Evolutionary conservation across 2,113 vertebrate species (phyloP), one percentile per base, ranked within the genome.

Genomic region (Crocuta crocuta): DNA sequence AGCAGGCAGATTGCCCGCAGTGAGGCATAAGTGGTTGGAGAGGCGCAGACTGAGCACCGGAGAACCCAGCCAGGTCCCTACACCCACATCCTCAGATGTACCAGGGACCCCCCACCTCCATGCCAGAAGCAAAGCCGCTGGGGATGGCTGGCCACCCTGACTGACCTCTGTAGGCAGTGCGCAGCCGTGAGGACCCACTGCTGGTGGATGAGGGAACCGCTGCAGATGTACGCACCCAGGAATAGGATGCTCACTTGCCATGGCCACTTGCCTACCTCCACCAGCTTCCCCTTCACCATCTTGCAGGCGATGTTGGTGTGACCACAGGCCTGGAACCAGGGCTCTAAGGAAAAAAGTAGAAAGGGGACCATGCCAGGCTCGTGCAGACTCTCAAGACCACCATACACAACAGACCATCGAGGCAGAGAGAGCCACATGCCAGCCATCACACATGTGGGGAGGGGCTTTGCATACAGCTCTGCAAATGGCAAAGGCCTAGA

Each of bases 161-260:
- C 98, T 98, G 95, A 98, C 98, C 88, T 96, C 33, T 96, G 53
- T 1, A 98, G 96, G 92, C 98, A 98, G 80, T 98, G 98, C 0
- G 97, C 98, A 0, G 98, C 98, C 0, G 97, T 98, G 86, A 98
- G 66, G 82, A 98, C 23, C 98, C 98, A 98, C 33, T 95, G 93
- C 7, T 9, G 63, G 53, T 97, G 92, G 24, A 98, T 48, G 87
- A 99, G 45, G 39, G 98, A 97, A n/a, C 98, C 93, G 0, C 97
- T 96, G 55, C 98, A 98, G 89, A 97, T 7, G 43, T 97, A 92
- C 1, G 16, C 0, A 2, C 97, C 94, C 74, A 98, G 92, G 28
- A 93, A 85, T 0, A 97, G 79, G 58, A 98, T 71, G 80, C 92
- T 98, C 66, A 97, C 98, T 33, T 98, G 98, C 98, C 98, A 98